phyloP scores from a whole-genome alignment of 2,113 vertebrate genomes.

The Odontesthes bonariensis region DNA sequence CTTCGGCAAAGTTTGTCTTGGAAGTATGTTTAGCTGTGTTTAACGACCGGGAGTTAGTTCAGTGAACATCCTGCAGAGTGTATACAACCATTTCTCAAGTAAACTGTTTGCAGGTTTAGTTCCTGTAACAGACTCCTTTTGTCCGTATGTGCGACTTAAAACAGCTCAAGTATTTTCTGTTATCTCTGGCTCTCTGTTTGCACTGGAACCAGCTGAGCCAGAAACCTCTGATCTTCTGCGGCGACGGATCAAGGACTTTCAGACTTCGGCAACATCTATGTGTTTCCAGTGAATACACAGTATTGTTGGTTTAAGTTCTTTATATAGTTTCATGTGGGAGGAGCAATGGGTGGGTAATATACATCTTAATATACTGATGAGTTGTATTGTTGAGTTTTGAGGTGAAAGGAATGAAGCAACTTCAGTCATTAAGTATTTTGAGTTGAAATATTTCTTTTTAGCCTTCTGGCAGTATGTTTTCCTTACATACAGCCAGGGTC shows the following conservation, averaged over 20 bases:
- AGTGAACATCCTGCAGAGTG: constrained; percentile 1
- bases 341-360: background rate
- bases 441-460: constrained; percentile 41
- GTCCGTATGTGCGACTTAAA: constrained; percentile 33
- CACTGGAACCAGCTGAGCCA: constrained; percentile 52
- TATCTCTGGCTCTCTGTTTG: constrained; percentile 48
- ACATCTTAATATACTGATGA: constrained; percentile 21
- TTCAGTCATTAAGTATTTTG: constrained; percentile 28
- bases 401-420: constrained; percentile 24
- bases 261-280: background rate
- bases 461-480: constrained; percentile 52
- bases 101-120: constrained; percentile 22
- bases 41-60: constrained; percentile 6
- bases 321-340: constrained; percentile 28
- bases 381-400: constrained; percentile 40
- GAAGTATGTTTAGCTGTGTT: background rate
- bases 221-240: constrained; percentile 19
- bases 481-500: constrained; percentile 26
- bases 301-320: constrained; percentile 27
- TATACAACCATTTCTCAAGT: constrained; percentile 19
- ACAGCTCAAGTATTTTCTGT: constrained; percentile 24
- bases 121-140: constrained; percentile 25
- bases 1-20: constrained; percentile 12
- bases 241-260: background rate
- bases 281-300: constrained; percentile 27